These are phyloP conservation scores for Illadopsis cleaveri DNA, from an alignment of 2,113 vertebrate species.

Conservation along the genomic window DNA sequence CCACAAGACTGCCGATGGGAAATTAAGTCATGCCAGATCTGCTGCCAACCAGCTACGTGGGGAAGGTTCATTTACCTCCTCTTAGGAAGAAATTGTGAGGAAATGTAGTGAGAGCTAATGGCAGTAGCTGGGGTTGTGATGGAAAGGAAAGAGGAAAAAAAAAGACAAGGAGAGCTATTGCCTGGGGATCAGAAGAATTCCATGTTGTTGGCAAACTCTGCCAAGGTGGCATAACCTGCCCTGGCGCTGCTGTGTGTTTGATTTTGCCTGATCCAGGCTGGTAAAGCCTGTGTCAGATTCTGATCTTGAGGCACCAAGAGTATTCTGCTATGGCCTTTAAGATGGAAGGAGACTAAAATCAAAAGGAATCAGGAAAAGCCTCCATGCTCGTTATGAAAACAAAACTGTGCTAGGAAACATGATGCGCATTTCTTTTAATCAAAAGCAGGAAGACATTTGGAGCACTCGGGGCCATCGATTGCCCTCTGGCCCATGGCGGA, in stretches of 20 bases:
- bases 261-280: not conserved
- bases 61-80: not conserved
- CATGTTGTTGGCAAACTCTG: fast-evolving
- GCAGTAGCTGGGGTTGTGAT: not conserved
- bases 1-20: not conserved
- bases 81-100: not conserved
- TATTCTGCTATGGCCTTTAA: not conserved
- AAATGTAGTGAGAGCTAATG: not conserved
- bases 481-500: not conserved
- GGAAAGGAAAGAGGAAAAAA: not conserved
- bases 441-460: constrained; percentile 60
- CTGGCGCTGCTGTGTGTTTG: not conserved
- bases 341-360: constrained; percentile 42
- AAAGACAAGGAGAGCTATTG: not conserved
- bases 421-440: constrained; percentile 55
- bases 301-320: not conserved
- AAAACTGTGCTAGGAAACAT: constrained; percentile 40
- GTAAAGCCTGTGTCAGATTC: not conserved
- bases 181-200: not conserved
- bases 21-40: not conserved
- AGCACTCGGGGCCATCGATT: constrained; percentile 23
- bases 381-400: constrained; percentile 46
- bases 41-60: not conserved
- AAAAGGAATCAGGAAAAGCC: constrained; percentile 57
- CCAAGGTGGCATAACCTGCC: not conserved